Base-by-base conservation (phyloP, 2,797 vertebrate genomes). In the Oceanodroma leucorhoa region DNA sequence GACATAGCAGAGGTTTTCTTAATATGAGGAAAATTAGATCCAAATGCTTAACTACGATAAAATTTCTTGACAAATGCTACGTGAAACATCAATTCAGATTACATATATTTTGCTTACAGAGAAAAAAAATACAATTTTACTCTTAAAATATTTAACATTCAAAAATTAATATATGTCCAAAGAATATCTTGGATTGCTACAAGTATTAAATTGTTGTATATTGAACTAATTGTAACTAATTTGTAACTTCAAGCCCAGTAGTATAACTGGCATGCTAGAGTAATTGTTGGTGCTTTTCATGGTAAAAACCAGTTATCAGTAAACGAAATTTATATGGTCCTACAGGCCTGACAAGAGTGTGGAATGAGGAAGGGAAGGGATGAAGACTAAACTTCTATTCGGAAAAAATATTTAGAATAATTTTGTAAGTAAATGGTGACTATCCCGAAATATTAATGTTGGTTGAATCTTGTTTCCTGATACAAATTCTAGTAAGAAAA, bases 11-110 rank as follows among this genome's bases (percentile, higher is more conserved):
- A 93, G 12, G 53, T 94, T 90, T 94, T 94, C 87, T 67, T 94
- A 91, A 66, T n/a, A 77, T 3, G 30, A 96, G 29, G 72, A 96
- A 94, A 96, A 89, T 93, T 54, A 94, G 91, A 95, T 91, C 69
- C 82, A 91, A 95, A 92, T 76, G 80, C 79, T 86, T 87, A 92
- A 87, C 66, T 69, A 91, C 13, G 9, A 81, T 53, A 88, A 94
- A 83, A 86, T 83, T 94, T 92, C 79, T 82, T 54, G 55, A 94
- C 76, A 94, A 96, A 90, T 69, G 55, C 83, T 91, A 97, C 2
- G 17, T 96, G 72, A 94, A 96, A 96, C 62, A 93, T 89, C 90
- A 89, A 91, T 96, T 91, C 69, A 81, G 84, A 69, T 85, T 95
- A 95, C 79, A 96, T 71, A 78, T 57, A 91, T 75, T 93, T 95